Conservation (phyloP, 2,797 vertebrate species). For the Pogoniulus pusillus region DNA sequence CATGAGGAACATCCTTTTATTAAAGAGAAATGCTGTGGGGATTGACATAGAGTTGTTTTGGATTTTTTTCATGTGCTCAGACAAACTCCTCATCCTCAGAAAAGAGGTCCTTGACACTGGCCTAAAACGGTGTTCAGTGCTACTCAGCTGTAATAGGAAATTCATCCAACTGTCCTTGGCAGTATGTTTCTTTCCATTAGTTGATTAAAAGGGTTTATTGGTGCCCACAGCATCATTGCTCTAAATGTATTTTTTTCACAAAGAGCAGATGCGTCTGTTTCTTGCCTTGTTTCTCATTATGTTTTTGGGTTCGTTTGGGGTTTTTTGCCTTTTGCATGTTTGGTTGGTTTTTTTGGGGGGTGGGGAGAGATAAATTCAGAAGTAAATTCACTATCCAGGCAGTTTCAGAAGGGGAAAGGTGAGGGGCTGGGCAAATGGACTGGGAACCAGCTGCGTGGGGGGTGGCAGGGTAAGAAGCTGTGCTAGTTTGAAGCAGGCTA, state of each 20-base stretch:
- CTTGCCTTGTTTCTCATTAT: background rate
- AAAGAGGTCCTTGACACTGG: slow-evolving; percentile 14
- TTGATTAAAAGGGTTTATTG: slow-evolving; percentile 62
- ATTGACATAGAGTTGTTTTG: background rate
- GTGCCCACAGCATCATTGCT: slow-evolving; percentile 46
- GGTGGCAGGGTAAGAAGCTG: background rate
- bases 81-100: slow-evolving; percentile 5
- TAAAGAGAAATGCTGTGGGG: background rate
- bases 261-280: background rate
- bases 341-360: background rate
- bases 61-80: background rate
- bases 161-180: slow-evolving; percentile 59
- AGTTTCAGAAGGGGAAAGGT: background rate
- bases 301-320: too few species aligned
- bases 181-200: slow-evolving; percentile 48
- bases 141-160: slow-evolving; percentile 42
- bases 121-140: background rate
- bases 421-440: background rate
- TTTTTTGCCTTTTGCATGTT: too few species aligned
- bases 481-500: too few species aligned
- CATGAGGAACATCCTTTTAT: background rate
- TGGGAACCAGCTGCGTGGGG: rapidly evolving
- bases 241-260: background rate
- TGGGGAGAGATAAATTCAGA: background rate
- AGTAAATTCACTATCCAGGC: background rate